Conservation (phyloP, 2,797 vertebrate species). For the Cossypha dichroa region DNA sequence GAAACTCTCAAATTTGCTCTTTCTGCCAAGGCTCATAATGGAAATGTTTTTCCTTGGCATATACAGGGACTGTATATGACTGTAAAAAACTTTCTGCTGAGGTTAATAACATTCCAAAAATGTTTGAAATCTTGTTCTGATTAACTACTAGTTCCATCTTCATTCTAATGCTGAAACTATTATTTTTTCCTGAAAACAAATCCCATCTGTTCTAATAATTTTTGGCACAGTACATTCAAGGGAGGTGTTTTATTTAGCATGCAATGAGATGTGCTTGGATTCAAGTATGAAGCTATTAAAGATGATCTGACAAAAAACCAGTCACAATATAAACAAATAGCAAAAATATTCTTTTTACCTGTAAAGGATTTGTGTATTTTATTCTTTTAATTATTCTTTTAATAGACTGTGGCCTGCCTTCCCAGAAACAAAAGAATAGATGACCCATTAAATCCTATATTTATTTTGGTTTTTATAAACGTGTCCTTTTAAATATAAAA, state of each 20-base stretch:
- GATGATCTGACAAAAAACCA: not conserved
- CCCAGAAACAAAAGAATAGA: not conserved
- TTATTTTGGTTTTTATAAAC: not conserved
- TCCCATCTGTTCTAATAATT: slow-evolving; percentile 20
- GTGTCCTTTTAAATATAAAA: not conserved
- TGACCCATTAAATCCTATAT: not conserved
- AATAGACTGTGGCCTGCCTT: not conserved
- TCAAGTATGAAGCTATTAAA: not conserved
- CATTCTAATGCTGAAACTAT: not conserved
- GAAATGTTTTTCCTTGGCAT: slow-evolving; percentile 7
- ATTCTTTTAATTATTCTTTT: not conserved
- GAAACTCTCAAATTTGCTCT: not conserved
- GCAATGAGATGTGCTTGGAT: not conserved
- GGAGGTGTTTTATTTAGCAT: slow-evolving; percentile 19
- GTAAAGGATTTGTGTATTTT: not conserved
- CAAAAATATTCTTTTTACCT: not conserved
- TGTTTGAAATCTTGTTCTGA: slow-evolving; percentile 32
- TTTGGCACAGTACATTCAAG: not conserved
- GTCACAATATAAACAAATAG: not conserved
- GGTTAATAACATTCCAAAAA: slow-evolving; percentile 18
- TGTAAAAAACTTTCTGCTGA: slow-evolving; percentile 15
- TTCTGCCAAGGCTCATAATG: not conserved
- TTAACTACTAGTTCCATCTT: not conserved
- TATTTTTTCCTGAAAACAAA: slow-evolving; percentile 16
- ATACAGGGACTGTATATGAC: not conserved